Evolutionary conservation across 1,140 invertebrate species (phyloP), one percentile per base, ranked within the genome.

Genomic region (Gonatopus flavifemur): DNA sequence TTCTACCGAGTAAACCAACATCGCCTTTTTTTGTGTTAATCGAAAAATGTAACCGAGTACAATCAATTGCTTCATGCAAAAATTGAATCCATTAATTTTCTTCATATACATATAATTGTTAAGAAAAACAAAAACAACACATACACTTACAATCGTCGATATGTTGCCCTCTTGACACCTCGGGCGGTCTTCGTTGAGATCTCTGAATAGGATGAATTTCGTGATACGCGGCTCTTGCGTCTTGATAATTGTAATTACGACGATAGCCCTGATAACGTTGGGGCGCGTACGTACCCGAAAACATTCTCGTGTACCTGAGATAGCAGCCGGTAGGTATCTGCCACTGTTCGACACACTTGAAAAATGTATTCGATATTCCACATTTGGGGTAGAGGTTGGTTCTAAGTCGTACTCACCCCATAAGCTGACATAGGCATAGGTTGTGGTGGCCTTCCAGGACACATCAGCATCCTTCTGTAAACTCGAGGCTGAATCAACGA

Each of bases 251-350:
- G 35, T 61, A 55, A 45, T 65, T 51, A 44, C 57, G 66, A 24
- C 58, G 48, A 49, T 60, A 54, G 21, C 54, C 58, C 3, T 46
- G 51, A 42, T 59, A 49, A n/a, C 54, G 64, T 48, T 69, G 69
- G 8, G 60, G 42, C 1, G 69, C 52, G 39, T 74, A 75, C 35
- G 71, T 53, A 3, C 72, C 71, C 6, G 72, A 75, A 55, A 73
- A 75, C 51, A 73, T 64, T 33, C 73, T 69, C 25, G 71, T 75
- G 41, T 76, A 74, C 24, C 69, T 64, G 51, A 74, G 70, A 41
- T 72, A 74, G 33, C 74, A 77, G 20, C 74, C 73, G 45, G 56
- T 68, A 16, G 74, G 74, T 53, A 75, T 73, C 57, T 74, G 70
- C 66, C 64, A 71, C 70, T 74, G 53, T n/a, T n/a, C n/a, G n/a